Conservation (phyloP, 92 coral and sea anemone genomes). For the Parazoanthus darwini region DNA sequence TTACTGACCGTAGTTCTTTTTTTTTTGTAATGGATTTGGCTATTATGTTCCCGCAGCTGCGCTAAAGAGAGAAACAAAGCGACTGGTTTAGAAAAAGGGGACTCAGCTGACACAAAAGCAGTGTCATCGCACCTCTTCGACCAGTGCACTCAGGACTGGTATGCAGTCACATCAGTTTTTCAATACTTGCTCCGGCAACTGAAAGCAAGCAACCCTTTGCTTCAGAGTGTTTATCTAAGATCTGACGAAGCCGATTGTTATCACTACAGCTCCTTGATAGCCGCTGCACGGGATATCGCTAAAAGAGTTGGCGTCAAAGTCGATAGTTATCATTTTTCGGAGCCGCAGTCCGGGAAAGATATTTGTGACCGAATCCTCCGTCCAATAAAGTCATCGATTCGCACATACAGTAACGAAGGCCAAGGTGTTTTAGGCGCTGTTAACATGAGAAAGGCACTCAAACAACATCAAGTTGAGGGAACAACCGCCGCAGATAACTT, state of each 20-base stretch:
- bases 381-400: slow-evolving; percentile 73
- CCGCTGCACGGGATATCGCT: slow-evolving; percentile 64
- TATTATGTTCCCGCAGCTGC: too few relatives aligned
- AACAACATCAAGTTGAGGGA: slow-evolving; percentile 70
- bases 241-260: slow-evolving; percentile 84
- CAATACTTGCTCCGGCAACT: slow-evolving; percentile 65
- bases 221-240: slow-evolving; percentile 59
- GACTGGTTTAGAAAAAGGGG: too few relatives aligned
- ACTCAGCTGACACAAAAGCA: too few relatives aligned
- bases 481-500: slow-evolving; percentile 72
- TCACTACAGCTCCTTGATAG: slow-evolving; percentile 67
- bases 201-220: slow-evolving; percentile 55
- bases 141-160: too few relatives aligned
- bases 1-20: too few relatives aligned
- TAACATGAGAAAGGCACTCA: slow-evolving; percentile 77
- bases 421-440: slow-evolving; percentile 71
- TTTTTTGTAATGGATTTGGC: too few relatives aligned
- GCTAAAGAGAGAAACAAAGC: too few relatives aligned
- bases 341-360: slow-evolving; percentile 80
- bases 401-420: slow-evolving; percentile 72
- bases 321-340: slow-evolving; percentile 69
- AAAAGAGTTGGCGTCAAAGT: slow-evolving; percentile 60
- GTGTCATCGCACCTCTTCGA: too few relatives aligned
- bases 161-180: slow-evolving; percentile 69
- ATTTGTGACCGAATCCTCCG: slow-evolving; percentile 75